Evolutionary conservation across 2,888 invertebrate species (phyloP), one percentile per base, ranked within the genome.

Genomic region (Aporophyla nigra): DNA sequence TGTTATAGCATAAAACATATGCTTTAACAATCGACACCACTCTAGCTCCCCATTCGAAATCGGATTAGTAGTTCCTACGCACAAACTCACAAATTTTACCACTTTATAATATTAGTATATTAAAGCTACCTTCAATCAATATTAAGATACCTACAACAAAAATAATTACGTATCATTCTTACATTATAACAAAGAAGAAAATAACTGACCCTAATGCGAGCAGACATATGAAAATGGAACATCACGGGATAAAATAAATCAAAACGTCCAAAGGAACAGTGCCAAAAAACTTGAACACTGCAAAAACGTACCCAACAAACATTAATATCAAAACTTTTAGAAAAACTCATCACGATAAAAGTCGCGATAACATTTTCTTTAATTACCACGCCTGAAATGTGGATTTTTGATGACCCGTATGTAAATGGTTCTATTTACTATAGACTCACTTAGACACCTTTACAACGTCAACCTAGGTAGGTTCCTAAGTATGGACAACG

Each of bases 251-350:
- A 51, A 71, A 75, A 87, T 89, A 85, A 86, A 87, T 86, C 81
- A 88, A 86, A 84, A 80, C 72, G 10, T 80, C 71, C 67, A 68
- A 79, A 62, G 87, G 87, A 85, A 75, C 80, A 70, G 71, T 88
- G 88, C 88, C 88, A 88, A 88, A 88, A 89, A 89, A 77, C 76
- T 85, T 81, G 67, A 78, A 40, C 43, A 54, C 24, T 71, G 67
- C 67, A 82, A 59, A 83, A 71, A 82, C 66, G 40, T 69, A 74
- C 72, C 69, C 72, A 65, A 71, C 68, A 72, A 82, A 72, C 61
- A 72, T 66, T 56, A 72, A 71, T 72, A 70, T 70, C 74, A 72
- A 76, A 84, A 68, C 51, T 74, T 61, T 74, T 69, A 53, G 59
- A 67, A 80, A 80, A 76, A 51, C 43, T 69, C 70, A 76, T 81